Percentiles rank a stretch among this genome's conserved stretches.
These are phyloP conservation scores for Bombyx huttoni DNA, from an alignment of 2,888 invertebrate species.

Conservation along the genomic window DNA sequence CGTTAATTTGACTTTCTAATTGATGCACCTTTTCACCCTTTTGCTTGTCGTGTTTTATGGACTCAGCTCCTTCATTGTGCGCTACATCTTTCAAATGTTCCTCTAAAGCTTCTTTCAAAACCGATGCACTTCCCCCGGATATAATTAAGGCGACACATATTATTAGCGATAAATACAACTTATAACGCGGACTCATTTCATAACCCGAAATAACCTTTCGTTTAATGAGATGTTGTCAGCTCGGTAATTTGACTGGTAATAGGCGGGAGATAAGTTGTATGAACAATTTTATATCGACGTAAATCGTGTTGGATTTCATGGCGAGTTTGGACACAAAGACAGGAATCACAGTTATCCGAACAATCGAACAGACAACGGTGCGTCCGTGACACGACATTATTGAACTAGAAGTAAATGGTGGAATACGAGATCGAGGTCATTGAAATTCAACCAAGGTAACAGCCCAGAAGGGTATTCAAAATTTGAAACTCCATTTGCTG, in stretches of 20 bases:
- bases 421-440: conserved; percentile 46
- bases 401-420: conserved; percentile 25
- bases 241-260: conserved; percentile 30
- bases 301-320: conserved; percentile 59
- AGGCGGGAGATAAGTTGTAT: conserved; percentile 30
- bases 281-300: conserved; percentile 59
- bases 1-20: conserved; percentile 48
- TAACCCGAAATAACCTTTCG: conserved; percentile 16
- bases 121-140: conserved; percentile 35
- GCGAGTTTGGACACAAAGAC: conserved; percentile 60
- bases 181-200: conserved; percentile 46
- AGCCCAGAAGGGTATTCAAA: conserved; percentile 29
- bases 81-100: conserved; percentile 60
- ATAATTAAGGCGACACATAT: conserved; percentile 35
- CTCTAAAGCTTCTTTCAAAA: conserved; percentile 56
- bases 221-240: conserved; percentile 20
- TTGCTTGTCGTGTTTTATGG: conserved; percentile 52
- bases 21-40: conserved; percentile 61
- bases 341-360: conserved; percentile 58
- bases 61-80: conserved; percentile 51
- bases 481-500: no score
- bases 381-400: conserved; percentile 60
- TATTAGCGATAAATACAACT: conserved; percentile 24
- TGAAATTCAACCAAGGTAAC: conserved; percentile 32
- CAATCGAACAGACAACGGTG: conserved; percentile 37